phyloP scores from a whole-genome alignment of 2,797 vertebrate genomes.

The Enoplosus armatus region DNA sequence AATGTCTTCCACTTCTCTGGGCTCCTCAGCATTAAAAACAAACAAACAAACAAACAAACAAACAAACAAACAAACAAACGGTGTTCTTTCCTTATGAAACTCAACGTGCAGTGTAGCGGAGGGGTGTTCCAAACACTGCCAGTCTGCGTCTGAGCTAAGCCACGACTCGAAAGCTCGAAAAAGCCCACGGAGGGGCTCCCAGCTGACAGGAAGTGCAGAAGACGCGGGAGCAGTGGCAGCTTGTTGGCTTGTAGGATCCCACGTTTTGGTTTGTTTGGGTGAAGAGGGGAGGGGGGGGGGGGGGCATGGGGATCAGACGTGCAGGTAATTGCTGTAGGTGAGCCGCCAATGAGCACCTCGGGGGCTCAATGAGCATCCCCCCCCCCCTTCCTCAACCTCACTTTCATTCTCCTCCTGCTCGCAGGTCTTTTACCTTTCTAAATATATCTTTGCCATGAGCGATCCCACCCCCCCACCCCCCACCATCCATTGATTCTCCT shows the following conservation, averaged over 20 bases:
- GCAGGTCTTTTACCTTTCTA: conserved; percentile 64
- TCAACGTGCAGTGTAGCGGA: not conserved
- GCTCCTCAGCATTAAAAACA: too few relatives aligned
- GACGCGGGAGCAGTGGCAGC: not conserved
- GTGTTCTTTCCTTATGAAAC: not conserved
- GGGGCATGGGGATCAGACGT: conserved; percentile 42
- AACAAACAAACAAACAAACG: not conserved
- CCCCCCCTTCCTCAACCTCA: conserved; percentile 38
- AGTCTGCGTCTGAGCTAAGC: not conserved
- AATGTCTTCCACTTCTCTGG: too few relatives aligned
- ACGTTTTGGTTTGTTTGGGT: conserved; percentile 22
- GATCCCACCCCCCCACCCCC: conserved; percentile 32
- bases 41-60: not conserved
- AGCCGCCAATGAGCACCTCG: conserved; percentile 44
- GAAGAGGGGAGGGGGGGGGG: conserved; percentile 30
- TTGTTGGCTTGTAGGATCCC: conserved; percentile 8
- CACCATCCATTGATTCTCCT: conserved; percentile 66
- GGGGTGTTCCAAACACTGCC: not conserved
- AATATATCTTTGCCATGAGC: conserved; percentile 68
- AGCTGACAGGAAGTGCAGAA: not conserved
- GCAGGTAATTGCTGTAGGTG: conserved; percentile 57
- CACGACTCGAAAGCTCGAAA: not conserved
- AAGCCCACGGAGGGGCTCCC: not conserved
- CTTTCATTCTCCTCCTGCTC: conserved; percentile 19
- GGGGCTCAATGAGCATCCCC: too few relatives aligned